These are phyloP conservation scores for Lepidurus apus DNA, from an alignment of 1,140 invertebrate species.

Conservation along the genomic window DNA sequence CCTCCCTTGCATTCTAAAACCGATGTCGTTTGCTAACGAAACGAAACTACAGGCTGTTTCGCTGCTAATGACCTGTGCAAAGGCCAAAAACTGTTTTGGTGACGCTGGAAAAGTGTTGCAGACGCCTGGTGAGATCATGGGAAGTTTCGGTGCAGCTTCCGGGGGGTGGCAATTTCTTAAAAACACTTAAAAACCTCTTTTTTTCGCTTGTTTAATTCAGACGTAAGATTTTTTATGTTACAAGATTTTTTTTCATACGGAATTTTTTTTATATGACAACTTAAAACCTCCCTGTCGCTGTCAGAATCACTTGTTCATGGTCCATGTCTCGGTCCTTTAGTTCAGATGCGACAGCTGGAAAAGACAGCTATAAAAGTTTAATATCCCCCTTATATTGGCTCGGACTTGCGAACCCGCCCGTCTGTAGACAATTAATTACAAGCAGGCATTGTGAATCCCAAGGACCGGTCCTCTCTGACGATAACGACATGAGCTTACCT, in stretches of 20 bases:
- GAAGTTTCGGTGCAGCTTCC: not conserved
- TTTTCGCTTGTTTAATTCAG: too few relatives aligned
- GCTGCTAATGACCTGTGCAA: not conserved
- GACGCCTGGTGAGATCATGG: conserved; percentile 13
- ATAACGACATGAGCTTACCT: not conserved
- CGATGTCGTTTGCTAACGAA: not conserved
- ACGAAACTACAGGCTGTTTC: not conserved
- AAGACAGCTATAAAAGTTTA: conserved; percentile 17
- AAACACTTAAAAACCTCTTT: not conserved
- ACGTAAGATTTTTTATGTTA: too few relatives aligned
- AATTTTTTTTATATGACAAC: not conserved
- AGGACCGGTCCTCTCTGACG: not conserved
- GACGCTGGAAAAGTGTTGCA: not conserved
- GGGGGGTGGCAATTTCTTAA: not conserved
- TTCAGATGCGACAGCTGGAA: conserved; percentile 21
- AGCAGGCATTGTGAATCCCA: conserved; percentile 10
- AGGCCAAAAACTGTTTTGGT: not conserved
- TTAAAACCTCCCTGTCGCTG: not conserved
- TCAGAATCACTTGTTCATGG: conserved; percentile 2
- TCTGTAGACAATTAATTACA: conserved; percentile 20
- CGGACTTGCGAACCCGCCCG: not conserved
- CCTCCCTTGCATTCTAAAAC: not conserved
- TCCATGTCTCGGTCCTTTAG: not conserved
- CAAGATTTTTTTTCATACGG: not conserved
- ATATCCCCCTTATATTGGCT: conserved; percentile 21